Evolutionary conservation across 1,140 invertebrate genomes (phyloP).

Genomic region (Ptiloglossa arizonensis): DNA sequence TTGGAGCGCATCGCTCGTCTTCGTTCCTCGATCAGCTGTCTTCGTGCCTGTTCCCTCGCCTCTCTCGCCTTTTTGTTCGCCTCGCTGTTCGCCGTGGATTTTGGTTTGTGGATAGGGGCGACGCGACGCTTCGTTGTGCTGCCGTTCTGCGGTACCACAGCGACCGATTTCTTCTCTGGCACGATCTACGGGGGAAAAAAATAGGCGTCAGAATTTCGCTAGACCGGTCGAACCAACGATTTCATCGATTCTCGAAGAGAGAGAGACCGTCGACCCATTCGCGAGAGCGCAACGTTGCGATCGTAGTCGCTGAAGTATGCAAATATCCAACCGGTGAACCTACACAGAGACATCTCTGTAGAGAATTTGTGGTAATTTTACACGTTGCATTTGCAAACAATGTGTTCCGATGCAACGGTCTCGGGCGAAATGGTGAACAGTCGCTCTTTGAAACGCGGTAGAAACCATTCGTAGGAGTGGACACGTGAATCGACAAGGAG

Average conservation of each 20-base stretch:
- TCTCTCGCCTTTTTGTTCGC: slow-evolving; percentile 82
- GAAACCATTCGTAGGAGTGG: neutral
- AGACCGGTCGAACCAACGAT: neutral
- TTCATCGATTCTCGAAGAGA: neutral
- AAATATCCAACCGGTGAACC: no score
- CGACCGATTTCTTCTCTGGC: slow-evolving; percentile 59
- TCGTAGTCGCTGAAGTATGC: no score
- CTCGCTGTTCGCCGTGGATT: slow-evolving; percentile 77
- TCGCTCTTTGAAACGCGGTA: neutral
- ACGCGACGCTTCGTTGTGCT: slow-evolving; percentile 68
- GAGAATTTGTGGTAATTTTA: no score
- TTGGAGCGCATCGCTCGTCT: slow-evolving; percentile 85
- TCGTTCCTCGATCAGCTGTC: slow-evolving; percentile 90
- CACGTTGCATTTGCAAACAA: no score
- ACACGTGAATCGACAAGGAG: neutral
- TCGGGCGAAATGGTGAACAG: neutral
- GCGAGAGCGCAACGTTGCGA: no score
- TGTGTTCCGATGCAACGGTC: no score
- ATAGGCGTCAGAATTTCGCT: neutral
- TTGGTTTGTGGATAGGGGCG: slow-evolving; percentile 77
- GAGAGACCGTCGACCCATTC: neutral
- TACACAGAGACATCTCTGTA: no score
- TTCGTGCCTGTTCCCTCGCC: slow-evolving; percentile 89
- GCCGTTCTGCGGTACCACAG: slow-evolving; percentile 68
- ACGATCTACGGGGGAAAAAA: slow-evolving; percentile 64